These are phyloP conservation scores for Salvelinus fontinalis DNA, from an alignment of 2,113 vertebrate genomes.

Conservation along the genomic window DNA sequence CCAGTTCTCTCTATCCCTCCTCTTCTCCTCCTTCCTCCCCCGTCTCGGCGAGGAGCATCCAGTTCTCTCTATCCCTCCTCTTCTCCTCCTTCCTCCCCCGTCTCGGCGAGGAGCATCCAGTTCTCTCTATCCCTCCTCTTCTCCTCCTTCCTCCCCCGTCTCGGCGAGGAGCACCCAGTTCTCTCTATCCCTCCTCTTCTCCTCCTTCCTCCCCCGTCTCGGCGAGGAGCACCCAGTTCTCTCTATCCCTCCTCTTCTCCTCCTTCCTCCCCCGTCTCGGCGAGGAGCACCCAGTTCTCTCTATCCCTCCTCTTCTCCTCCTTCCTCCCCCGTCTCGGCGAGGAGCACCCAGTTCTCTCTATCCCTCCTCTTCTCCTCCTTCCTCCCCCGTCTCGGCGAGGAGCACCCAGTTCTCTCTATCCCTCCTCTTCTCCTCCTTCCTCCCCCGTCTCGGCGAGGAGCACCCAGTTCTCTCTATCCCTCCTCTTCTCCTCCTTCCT, in stretches of 20 bases:
- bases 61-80: neutral
- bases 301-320: neutral
- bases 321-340: conserved; percentile 56
- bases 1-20: neutral
- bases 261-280: conserved; percentile 52
- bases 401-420: conserved; percentile 73
- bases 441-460: too few relatives aligned
- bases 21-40: neutral
- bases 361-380: too few relatives aligned
- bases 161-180: conserved; percentile 67
- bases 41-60: conserved; percentile 75
- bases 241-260: neutral
- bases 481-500: too few relatives aligned
- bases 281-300: conserved; percentile 65
- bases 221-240: too few relatives aligned
- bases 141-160: too few relatives aligned
- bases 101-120: conserved; percentile 81
- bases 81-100: neutral
- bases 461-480: too few relatives aligned
- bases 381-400: too few relatives aligned
- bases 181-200: conserved; percentile 35
- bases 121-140: conserved; percentile 57
- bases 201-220: too few relatives aligned
- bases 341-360: conserved; percentile 82
- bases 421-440: too few relatives aligned